phyloP scores from a whole-genome alignment of 2,113 vertebrate species.

The Panthera leo region DNA sequence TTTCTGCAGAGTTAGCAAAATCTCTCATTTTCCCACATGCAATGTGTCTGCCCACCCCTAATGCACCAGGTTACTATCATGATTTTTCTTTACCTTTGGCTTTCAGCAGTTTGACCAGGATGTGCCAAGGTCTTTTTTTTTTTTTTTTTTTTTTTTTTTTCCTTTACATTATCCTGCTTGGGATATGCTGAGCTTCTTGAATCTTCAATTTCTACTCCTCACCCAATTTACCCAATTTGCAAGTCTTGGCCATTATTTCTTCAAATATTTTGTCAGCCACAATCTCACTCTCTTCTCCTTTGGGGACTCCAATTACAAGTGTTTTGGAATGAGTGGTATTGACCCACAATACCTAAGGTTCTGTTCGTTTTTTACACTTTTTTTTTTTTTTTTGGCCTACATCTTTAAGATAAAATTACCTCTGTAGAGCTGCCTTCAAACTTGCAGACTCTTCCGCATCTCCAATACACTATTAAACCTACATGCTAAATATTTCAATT shows the following conservation, averaged over 20 bases:
- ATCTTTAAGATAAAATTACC: conserved; percentile 47
- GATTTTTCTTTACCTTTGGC: not conserved
- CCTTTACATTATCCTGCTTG: not conserved
- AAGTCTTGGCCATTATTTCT: not conserved
- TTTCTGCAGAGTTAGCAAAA: not conserved
- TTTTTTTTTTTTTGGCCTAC: not conserved
- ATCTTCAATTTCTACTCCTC: not conserved
- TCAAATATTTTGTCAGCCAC: not conserved
- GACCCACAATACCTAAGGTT: not conserved
- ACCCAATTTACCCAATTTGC: not conserved
- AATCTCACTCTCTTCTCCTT: not conserved
- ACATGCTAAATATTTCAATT: conserved; percentile 38
- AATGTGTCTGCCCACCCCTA: not conserved
- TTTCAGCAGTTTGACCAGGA: not conserved
- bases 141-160: not conserved
- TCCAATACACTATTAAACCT: conserved; percentile 25
- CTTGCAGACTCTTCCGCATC: not conserved
- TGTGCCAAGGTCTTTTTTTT: not conserved
- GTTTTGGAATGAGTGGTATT: not conserved
- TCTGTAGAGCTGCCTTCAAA: not conserved
- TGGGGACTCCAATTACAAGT: not conserved
- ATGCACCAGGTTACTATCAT: not conserved
- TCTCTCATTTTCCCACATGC: not conserved
- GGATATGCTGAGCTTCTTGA: not conserved
- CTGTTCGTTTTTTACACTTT: not conserved